Evolutionary conservation across 2,797 vertebrate species (phyloP), one percentile per base, ranked within the genome.

Genomic region (Bovichtus diacanthus): DNA sequence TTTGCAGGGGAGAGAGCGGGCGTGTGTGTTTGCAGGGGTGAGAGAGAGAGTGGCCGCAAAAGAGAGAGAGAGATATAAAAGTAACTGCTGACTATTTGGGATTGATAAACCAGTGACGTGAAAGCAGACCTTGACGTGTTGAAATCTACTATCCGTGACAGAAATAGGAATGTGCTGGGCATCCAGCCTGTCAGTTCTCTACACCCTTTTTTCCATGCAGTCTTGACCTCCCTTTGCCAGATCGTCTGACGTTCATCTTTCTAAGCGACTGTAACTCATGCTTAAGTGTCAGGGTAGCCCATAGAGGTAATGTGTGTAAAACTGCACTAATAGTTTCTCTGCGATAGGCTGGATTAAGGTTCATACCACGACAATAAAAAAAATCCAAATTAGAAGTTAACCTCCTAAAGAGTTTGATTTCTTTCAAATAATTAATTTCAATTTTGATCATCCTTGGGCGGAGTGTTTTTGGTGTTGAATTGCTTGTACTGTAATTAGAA

Each of bases 201-300:
- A 68, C 56, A 55, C 39, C 11, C 51, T 64, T 63, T 75, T 59
- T 63, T 36, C 53, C 44, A 10, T 27, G 43, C 44, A 53, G 58
- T 15, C 8, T 47, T 74, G 74, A 74, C 69, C 58, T 69, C 49
- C 29, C 72, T 71, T 3, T 9, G 56, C 54, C 73, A 65, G 62
- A 79, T 85, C 47, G 4, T 56, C 54, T 75, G 67, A 85, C 84
- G 56, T 85, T 64, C 11, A 69, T 78, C 75, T 81, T 85, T 81
- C 78, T 85, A 63, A 67, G 66, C 31, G 70, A 67, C 29, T 47
- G 43, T 67, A 74, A 56, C 74, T 74, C 86, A 63, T 70, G 60
- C 79, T 91, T 71, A 31, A 34, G 80, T 89, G 82, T 86, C 83
- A 76, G 50, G 59, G 70, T 44, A 69, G 73, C 61, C 19, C 41